phyloP scores from a whole-genome alignment of 2,113 vertebrate species.

The Sturnira hondurensis region DNA sequence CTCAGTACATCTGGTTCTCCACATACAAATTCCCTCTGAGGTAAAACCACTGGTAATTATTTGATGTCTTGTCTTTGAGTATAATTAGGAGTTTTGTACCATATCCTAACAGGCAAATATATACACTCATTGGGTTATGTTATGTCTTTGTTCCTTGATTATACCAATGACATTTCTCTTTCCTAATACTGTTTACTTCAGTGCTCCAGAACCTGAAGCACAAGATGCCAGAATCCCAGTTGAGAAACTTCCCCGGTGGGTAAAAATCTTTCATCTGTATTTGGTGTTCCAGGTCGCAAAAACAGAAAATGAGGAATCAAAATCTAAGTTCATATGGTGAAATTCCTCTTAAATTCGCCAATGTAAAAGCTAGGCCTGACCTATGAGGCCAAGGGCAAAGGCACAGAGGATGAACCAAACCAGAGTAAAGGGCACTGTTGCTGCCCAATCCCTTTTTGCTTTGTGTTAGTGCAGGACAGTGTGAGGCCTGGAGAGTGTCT shows the following conservation, averaged over 20 bases:
- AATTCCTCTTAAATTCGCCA: background rate
- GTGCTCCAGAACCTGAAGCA: slow-evolving; percentile 86
- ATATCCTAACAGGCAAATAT: background rate
- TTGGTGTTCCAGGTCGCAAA: background rate
- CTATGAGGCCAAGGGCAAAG: background rate
- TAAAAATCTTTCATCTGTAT: background rate
- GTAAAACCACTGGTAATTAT: background rate
- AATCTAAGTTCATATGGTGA: background rate
- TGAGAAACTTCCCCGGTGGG: slow-evolving; percentile 91
- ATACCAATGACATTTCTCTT: background rate
- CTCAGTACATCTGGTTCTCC: background rate
- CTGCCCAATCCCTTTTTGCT: background rate
- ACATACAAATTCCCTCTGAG: background rate
- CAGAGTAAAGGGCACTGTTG: too few relatives aligned
- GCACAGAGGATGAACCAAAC: background rate
- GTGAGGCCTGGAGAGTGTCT: background rate
- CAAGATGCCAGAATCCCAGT: slow-evolving; percentile 89
- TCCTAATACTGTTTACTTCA: slow-evolving; percentile 65
- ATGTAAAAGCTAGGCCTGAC: background rate
- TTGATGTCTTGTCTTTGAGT: background rate
- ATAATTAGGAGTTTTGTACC: background rate
- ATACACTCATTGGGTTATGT: background rate
- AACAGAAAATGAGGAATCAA: background rate
- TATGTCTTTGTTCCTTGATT: background rate
- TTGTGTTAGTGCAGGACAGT: background rate